These are phyloP conservation scores for Endotricha flammealis DNA, from an alignment of 2,888 invertebrate genomes.

Conservation along the genomic window DNA sequence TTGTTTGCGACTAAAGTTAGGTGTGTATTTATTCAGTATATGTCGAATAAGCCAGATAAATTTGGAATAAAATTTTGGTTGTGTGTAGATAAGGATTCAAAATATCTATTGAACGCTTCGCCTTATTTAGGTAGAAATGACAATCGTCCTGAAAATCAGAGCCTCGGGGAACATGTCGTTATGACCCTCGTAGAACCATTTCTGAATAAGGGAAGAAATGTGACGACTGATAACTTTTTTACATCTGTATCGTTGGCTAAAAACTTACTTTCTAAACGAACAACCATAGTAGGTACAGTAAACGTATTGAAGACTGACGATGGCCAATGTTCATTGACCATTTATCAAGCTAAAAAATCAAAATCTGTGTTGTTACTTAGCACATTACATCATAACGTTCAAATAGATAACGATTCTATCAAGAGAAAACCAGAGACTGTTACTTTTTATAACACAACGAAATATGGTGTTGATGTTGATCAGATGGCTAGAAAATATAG, in stretches of 20 bases:
- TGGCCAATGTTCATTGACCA: background rate
- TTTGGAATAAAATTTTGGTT: constrained; percentile 1
- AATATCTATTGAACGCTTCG: constrained; percentile 3
- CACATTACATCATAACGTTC: background rate
- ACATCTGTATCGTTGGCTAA: background rate
- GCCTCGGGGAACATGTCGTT: background rate
- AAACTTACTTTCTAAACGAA: too few relatives aligned
- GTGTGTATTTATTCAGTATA: background rate
- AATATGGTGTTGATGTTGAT: constrained; percentile 8
- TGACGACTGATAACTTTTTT: constrained; percentile 6
- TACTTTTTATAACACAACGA: constrained; percentile 7
- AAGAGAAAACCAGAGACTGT: constrained; percentile 2
- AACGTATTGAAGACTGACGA: constrained; percentile 2
- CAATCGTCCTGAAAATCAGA: background rate
- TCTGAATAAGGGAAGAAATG: constrained; percentile 1
- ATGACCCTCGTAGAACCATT: background rate
- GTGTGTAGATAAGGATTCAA: background rate
- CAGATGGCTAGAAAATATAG: constrained; percentile 10
- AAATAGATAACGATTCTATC: background rate
- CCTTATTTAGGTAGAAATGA: constrained; percentile 3
- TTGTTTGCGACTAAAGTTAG: background rate
- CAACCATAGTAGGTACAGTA: constrained; percentile 1
- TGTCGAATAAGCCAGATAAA: background rate
- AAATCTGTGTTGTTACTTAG: constrained; percentile 6
- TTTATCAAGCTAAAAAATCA: constrained; percentile 2